Conservation (phyloP, 2,113 vertebrate genomes). For the Columba livia region DNA sequence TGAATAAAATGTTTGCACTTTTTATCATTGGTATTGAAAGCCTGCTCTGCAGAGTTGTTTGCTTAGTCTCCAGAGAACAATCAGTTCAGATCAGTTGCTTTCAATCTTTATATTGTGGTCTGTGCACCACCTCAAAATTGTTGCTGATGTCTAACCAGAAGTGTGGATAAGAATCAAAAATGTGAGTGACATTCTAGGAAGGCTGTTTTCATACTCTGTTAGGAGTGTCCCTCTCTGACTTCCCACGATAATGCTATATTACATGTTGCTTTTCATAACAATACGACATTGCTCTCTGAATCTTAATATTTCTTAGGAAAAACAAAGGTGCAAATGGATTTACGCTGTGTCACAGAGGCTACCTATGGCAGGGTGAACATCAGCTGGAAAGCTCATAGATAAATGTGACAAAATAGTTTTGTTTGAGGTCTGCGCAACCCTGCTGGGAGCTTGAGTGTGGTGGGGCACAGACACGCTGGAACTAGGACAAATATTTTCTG, state of each 20-base stretch:
- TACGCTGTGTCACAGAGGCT: neutral
- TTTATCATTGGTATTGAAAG: slow-evolving; percentile 56
- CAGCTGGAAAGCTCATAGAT: neutral
- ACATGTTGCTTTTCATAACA: neutral
- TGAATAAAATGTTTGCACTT: slow-evolving; percentile 64
- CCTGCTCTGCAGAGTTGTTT: slow-evolving; percentile 3
- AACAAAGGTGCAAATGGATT: neutral
- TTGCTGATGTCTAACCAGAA: neutral
- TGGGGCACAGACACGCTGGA: neutral
- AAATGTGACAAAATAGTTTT: neutral
- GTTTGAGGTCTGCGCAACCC: neutral
- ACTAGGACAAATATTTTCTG: neutral
- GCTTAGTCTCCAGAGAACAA: slow-evolving; percentile 38
- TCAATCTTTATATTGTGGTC: neutral
- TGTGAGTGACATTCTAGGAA: neutral
- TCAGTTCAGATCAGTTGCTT: slow-evolving; percentile 2
- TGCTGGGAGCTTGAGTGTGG: neutral
- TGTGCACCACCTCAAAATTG: neutral
- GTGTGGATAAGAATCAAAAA: neutral
- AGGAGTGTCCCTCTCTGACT: neutral
- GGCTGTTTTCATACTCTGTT: neutral
- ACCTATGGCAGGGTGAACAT: neutral
- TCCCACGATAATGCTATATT: neutral
- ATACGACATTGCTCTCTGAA: neutral
- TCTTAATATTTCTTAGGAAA: neutral